These are phyloP conservation scores for Pelecanoides urinatrix DNA, from an alignment of 2,113 vertebrate genomes.

Conservation along the genomic window DNA sequence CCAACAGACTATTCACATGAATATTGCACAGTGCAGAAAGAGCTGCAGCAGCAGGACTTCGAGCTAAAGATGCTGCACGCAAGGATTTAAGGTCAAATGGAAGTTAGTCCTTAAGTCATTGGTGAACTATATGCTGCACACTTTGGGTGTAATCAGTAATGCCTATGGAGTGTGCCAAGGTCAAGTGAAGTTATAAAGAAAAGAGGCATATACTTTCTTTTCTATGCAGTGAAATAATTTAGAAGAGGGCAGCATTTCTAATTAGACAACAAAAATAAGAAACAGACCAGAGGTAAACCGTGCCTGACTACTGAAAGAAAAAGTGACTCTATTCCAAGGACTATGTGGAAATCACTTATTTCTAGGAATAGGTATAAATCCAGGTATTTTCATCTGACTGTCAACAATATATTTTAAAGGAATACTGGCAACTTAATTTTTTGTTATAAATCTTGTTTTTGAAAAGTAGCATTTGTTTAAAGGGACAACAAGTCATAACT, in stretches of 20 bases:
- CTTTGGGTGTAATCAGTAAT: not conserved
- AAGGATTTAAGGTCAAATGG: not conserved
- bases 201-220: not conserved
- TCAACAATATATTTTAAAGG: not conserved
- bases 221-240: not conserved
- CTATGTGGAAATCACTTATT: not conserved
- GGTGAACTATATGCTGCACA: not conserved
- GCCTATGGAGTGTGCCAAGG: not conserved
- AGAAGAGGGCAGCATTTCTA: not conserved
- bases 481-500: not conserved
- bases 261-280: not conserved
- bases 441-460: not conserved
- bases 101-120: not conserved
- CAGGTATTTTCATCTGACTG: not conserved
- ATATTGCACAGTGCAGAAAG: not conserved
- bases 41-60: not conserved
- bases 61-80: not conserved
- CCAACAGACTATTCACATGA: not conserved
- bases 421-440: not conserved
- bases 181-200: not conserved
- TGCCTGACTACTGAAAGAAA: not conserved
- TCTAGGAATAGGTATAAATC: not conserved
- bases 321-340: not conserved
- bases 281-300: not conserved
- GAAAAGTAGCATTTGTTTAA: not conserved